Percentiles rank a stretch among this genome's conserved stretches.
These are phyloP conservation scores for Meda fulgida DNA, from an alignment of 2,797 vertebrate genomes.

Conservation along the genomic window DNA sequence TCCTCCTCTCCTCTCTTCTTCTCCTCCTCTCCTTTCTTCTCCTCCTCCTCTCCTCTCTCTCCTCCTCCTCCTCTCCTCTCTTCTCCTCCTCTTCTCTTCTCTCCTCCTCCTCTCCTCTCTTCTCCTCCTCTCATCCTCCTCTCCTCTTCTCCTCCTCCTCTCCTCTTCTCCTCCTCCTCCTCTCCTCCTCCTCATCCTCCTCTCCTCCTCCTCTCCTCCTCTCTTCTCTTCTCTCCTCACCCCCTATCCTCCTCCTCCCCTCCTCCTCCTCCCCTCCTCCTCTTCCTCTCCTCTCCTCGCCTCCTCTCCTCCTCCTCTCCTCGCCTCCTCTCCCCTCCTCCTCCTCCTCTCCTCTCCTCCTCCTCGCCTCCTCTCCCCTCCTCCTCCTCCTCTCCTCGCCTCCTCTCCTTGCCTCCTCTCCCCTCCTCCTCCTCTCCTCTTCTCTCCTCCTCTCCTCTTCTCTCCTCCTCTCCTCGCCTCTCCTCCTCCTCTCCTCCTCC, in stretches of 20 bases:
- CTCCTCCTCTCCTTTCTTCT: no score
- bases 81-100: accelerated
- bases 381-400: not conserved
- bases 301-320: not conserved
- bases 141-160: no score
- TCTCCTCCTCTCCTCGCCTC: not conserved
- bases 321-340: no score
- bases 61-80: no score
- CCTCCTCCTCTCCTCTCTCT: accelerated
- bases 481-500: no score
- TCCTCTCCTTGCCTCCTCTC: not conserved
- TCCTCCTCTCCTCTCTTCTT: not conserved
- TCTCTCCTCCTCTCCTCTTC: no score
- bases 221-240: not conserved
- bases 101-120: not conserved
- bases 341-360: not conserved
- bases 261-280: no score
- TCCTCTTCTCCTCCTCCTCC: no score
- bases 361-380: not conserved
- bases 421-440: not conserved
- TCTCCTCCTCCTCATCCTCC: not conserved
- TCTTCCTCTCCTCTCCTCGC: no score
- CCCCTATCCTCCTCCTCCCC: no score
- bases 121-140: not conserved
- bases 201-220: no score